Evolutionary conservation across 53 echinoderm and acorn worm species (phyloP), one percentile per base, ranked within the genome.

Genomic region (Arbacia lixula): DNA sequence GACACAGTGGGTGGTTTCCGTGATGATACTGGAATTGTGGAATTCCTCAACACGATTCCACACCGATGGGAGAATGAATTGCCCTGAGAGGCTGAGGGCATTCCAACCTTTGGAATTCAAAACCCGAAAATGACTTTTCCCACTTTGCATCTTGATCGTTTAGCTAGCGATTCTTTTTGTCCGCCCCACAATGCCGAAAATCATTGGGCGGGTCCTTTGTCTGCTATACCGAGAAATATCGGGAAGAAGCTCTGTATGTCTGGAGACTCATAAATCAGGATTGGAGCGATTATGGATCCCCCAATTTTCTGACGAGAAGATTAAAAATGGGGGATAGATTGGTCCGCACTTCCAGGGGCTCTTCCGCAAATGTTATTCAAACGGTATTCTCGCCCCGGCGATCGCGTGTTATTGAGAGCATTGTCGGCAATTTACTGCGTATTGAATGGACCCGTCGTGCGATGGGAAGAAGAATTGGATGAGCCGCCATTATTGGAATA

Each of bases 251-350:
- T 50, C 40, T 19, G 40, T 43, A 17, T 43, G 5, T 49, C 43
- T 28, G 27, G 42, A 2, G 28, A 27, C 71, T 33, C 71, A 71
- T 71, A 71, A 71, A 71, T 71, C 71, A 71, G 71, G 71, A 71
- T 71, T 71, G 40, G 49, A 16, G 71, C 29, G 71, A 71, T 71
- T 71, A 71, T 71, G 41, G 14, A 41, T 71, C 38, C 38, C n/a
- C 66, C 66, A 66, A 66, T 66, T 66, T 66, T 38, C 36, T 66
- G n/a, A n/a, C n/a, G n/a, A n/a, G n/a, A n/a, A n/a, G n/a, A 36
- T 36, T 34, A 50, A 14, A 50, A 14, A 66, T 36, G 22, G 11
- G 36, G 38, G 66, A 36, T 36, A 66, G 66, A 37, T 21, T 36
- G 66, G 38, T 66, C 66, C 36, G 24, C 36, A 66, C 36, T 66